A percentile compares a stretch with the other conserved stretches of the same genome.
These are phyloP conservation scores for Grapholita molesta DNA, from an alignment of 1,140 invertebrate species.

Conservation along the genomic window DNA sequence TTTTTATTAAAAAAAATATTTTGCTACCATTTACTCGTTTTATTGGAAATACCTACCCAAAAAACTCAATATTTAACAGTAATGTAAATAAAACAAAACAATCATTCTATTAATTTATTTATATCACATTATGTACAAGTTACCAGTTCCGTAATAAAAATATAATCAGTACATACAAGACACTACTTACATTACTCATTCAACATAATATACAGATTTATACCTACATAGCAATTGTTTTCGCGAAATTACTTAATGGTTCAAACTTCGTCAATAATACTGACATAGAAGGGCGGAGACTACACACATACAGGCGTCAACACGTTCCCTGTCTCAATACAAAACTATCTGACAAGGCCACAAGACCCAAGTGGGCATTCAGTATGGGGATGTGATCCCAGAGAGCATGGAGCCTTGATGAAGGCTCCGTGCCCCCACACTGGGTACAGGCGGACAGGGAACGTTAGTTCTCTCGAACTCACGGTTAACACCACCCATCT, in stretches of 20 bases:
- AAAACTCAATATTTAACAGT: no score
- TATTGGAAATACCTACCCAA: background rate
- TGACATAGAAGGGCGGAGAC: background rate
- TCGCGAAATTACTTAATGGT: background rate
- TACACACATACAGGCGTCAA: no score
- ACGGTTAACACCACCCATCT: no score
- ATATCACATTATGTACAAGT: slow-evolving; percentile 73
- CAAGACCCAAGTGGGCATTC: no score
- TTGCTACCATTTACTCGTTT: background rate
- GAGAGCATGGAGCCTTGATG: no score
- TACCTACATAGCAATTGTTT: slow-evolving; percentile 29
- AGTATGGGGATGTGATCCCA: no score
- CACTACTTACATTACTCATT: slow-evolving; percentile 31
- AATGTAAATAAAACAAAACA: background rate
- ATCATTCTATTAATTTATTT: slow-evolving; percentile 51
- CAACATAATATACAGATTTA: slow-evolving; percentile 48
- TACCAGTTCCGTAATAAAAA: slow-evolving; percentile 63
- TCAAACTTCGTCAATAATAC: background rate
- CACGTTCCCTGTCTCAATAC: no score
- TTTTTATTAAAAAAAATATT: background rate
- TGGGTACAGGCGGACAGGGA: no score
- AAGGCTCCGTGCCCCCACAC: no score
- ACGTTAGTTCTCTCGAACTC: no score
- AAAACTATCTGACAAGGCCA: no score
- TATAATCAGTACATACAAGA: slow-evolving; percentile 41